Percentiles rank a stretch among this genome's conserved stretches.
Conservation (phyloP, 2,888 invertebrate species). For the Iphiclides podalirius region DNA sequence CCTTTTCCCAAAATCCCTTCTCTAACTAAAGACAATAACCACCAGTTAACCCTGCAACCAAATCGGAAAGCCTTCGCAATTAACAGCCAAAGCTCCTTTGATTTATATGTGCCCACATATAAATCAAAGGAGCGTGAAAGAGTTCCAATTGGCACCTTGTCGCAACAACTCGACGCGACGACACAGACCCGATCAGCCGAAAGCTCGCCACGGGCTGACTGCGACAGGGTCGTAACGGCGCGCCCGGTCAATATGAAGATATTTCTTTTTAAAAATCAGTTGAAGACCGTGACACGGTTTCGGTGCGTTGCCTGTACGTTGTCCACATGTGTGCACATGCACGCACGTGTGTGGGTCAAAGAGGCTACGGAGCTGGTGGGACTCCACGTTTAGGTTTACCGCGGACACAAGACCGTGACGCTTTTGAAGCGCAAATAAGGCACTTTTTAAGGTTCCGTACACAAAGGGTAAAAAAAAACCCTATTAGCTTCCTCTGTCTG, state of each 20-base stretch:
- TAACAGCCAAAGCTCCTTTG: slow-evolving; percentile 29
- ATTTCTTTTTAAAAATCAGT: slow-evolving; percentile 65
- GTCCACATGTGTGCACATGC: slow-evolving; percentile 32
- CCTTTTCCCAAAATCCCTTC: no score
- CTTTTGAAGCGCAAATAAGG: no score
- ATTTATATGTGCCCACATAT: no score
- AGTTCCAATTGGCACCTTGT: slow-evolving; percentile 29
- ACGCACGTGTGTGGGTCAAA: slow-evolving; percentile 32
- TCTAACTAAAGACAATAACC: slow-evolving; percentile 31
- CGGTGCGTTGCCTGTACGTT: slow-evolving; percentile 25
- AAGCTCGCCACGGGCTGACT: slow-evolving; percentile 14
- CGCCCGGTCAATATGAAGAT: slow-evolving; percentile 39
- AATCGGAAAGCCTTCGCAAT: slow-evolving; percentile 33
- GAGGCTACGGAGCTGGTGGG: neutral
- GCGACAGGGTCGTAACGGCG: slow-evolving; percentile 35
- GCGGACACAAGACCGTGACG: no score
- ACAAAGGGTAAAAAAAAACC: no score
- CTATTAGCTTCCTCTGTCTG: no score
- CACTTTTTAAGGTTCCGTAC: no score
- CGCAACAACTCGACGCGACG: slow-evolving; percentile 20
- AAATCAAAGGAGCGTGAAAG: slow-evolving; percentile 26
- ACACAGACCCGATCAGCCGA: no score
- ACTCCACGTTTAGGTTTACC: no score
- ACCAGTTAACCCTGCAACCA: slow-evolving; percentile 37
- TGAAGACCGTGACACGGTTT: slow-evolving; percentile 59